Conservation (phyloP, 2,797 vertebrate species). For the Anguilla anguilla region DNA sequence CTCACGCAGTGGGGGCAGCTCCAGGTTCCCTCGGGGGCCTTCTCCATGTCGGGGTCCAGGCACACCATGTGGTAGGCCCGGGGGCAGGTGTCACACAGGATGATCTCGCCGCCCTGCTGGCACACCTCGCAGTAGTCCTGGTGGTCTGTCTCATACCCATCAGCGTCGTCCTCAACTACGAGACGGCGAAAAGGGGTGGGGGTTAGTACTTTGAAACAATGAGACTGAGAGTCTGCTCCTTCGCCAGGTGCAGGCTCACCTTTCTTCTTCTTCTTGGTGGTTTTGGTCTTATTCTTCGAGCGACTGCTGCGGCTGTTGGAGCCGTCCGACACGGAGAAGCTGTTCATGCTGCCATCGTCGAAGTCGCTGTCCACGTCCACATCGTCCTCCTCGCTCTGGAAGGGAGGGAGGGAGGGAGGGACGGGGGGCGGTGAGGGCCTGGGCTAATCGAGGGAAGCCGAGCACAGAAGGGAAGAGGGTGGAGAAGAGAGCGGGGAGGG, state of each 20-base stretch:
- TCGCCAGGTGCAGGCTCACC: constrained; percentile 29
- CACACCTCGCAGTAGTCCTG: constrained; percentile 99
- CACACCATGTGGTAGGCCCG: constrained; percentile 98
- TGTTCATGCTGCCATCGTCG: constrained; percentile 93
- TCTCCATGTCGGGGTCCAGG: constrained; percentile 98
- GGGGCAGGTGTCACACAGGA: constrained; percentile 96
- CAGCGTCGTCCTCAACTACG: constrained; percentile 81
- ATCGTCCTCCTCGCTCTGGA: constrained; percentile 93
- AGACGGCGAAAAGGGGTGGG: background rate
- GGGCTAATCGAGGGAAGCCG: background rate
- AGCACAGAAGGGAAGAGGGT: background rate
- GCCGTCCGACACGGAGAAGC: constrained; percentile 90
- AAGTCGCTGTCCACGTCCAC: constrained; percentile 94
- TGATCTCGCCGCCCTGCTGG: constrained; percentile 98
- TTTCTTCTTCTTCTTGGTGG: constrained; percentile 81
- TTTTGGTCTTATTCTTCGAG: constrained; percentile 90
- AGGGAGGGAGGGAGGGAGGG: background rate
- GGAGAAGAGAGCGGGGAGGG: background rate
- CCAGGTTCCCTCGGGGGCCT: constrained; percentile 97
- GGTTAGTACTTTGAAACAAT: background rate
- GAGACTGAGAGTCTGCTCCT: background rate
- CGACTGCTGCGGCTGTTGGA: constrained; percentile 93
- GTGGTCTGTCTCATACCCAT: constrained; percentile 97
- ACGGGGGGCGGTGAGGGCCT: background rate
- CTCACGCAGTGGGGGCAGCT: constrained; percentile 98